Base-by-base conservation (phyloP, 2,113 vertebrate genomes). In the Chauna torquata region DNA sequence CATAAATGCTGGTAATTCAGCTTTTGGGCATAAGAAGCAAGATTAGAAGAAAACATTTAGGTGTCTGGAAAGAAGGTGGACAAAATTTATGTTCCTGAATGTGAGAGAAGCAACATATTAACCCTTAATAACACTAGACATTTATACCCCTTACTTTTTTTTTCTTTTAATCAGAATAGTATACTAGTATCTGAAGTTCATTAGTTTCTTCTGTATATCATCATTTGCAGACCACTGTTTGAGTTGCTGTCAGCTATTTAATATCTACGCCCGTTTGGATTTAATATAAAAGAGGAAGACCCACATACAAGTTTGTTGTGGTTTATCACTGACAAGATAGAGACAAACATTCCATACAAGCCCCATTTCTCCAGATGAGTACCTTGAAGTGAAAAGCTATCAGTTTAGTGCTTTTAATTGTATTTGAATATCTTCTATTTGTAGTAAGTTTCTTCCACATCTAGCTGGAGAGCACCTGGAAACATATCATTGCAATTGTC, bases 401-500 rank as follows among this genome's bases (percentile, higher is more conserved):
- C 16, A 14, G 55, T 55, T 86, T 47, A 49, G 2, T 62, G 16
- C 19, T 27, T 74, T 68, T 47, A 42, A 72, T 22, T 19, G 11
- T 81, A 45, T 45, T 74, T 65, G 65, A 72, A 36, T 78, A 58
- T 44, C 9, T 65, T 14, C 7, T 47, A 55, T 65, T 58, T 57
- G 30, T 34, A 38, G 17, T 19, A 82, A 28, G 9, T 34, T 77
- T 82, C 34, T 55, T 49, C 57, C 52, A 25, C 17, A 58, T 45
- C 12, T 36, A 25, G 32, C 17, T 45, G 12, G 1, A 0, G 5
- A 11, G 5, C 10, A 28, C 23, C 25, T 34, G 22, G 30, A 76
- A 70, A 76, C 11, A 3, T 8, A 40, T 58, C 22, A 45, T 28
- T 65, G 8, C 12, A 45, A 50, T 23, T 77, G 42, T 20, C 22